Conservation (phyloP, 2,797 vertebrate genomes). For the Epinephelus coioides region DNA sequence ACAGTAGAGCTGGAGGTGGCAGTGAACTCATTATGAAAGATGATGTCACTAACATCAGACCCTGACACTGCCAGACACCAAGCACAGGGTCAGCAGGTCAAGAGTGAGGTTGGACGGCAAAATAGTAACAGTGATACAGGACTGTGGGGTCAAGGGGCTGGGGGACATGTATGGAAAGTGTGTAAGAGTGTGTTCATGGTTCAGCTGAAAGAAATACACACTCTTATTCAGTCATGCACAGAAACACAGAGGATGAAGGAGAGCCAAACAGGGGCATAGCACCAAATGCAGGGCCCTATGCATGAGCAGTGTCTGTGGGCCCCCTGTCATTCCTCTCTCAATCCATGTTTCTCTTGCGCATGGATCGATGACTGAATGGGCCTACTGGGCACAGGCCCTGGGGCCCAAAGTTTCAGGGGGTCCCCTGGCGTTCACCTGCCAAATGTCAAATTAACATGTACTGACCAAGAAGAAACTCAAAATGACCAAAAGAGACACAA, state of each 20-base stretch:
- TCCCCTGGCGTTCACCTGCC: too few relatives aligned
- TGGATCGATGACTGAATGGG: too few relatives aligned
- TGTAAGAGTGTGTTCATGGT: slow-evolving; percentile 23
- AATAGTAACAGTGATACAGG: slow-evolving; percentile 45
- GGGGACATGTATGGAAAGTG: slow-evolving; percentile 39
- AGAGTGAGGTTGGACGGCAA: slow-evolving; percentile 55
- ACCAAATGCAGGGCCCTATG: too few relatives aligned
- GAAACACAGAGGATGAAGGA: slow-evolving; percentile 30
- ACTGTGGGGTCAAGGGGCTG: slow-evolving; percentile 17
- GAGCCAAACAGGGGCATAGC: background rate
- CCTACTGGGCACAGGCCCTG: too few relatives aligned
- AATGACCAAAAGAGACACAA: too few relatives aligned
- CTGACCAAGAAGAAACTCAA: too few relatives aligned
- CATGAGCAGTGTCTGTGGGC: too few relatives aligned
- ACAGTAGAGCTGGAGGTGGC: slow-evolving; percentile 74
- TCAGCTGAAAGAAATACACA: slow-evolving; percentile 41
- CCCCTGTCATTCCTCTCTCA: too few relatives aligned
- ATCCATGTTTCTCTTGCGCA: too few relatives aligned
- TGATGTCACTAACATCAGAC: slow-evolving; percentile 73
- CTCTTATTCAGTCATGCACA: slow-evolving; percentile 32
- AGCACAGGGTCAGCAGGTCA: slow-evolving; percentile 59
- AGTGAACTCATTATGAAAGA: slow-evolving; percentile 72
- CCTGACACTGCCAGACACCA: slow-evolving; percentile 53
- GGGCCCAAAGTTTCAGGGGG: too few relatives aligned
- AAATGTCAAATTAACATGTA: too few relatives aligned